These are phyloP conservation scores for Cylas formicarius DNA, from an alignment of 1,140 invertebrate genomes.

Conservation along the genomic window DNA sequence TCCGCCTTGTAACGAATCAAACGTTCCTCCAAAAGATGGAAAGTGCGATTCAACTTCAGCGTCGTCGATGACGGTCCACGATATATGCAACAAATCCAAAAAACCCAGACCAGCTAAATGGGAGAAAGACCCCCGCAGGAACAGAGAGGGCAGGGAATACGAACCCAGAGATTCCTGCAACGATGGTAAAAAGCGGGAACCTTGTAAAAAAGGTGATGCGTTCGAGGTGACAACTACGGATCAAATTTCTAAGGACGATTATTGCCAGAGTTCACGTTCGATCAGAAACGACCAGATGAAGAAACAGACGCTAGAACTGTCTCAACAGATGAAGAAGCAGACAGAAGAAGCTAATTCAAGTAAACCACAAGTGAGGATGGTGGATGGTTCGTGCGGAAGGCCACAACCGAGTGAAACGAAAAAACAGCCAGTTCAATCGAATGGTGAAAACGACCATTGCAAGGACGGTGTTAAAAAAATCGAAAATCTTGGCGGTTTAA, in stretches of 20 bases:
- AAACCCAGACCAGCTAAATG: too few relatives aligned
- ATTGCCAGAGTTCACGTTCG: background rate
- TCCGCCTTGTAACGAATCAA: too few relatives aligned
- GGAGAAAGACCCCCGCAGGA: conserved; percentile 5
- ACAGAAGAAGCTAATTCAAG: too few relatives aligned
- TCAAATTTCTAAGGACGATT: conserved; percentile 5
- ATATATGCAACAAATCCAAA: too few relatives aligned
- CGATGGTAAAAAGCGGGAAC: conserved; percentile 8
- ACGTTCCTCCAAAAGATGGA: too few relatives aligned
- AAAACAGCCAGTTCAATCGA: background rate
- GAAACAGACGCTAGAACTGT: background rate
- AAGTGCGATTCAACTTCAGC: too few relatives aligned
- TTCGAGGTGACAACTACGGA: conserved; percentile 2
- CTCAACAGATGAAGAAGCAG: background rate
- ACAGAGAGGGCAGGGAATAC: conserved; percentile 3
- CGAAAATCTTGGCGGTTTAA: too few relatives aligned
- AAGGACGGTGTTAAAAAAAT: too few relatives aligned
- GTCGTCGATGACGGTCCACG: too few relatives aligned
- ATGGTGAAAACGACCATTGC: background rate
- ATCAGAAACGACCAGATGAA: background rate
- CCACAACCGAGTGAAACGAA: background rate
- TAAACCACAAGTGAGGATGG: too few relatives aligned
- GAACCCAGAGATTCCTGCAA: conserved; percentile 8
- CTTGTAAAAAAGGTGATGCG: conserved; percentile 9
- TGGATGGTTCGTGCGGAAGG: too few relatives aligned